Conservation (phyloP, 2,797 vertebrate species). For the Halcyon smyrnensis region DNA sequence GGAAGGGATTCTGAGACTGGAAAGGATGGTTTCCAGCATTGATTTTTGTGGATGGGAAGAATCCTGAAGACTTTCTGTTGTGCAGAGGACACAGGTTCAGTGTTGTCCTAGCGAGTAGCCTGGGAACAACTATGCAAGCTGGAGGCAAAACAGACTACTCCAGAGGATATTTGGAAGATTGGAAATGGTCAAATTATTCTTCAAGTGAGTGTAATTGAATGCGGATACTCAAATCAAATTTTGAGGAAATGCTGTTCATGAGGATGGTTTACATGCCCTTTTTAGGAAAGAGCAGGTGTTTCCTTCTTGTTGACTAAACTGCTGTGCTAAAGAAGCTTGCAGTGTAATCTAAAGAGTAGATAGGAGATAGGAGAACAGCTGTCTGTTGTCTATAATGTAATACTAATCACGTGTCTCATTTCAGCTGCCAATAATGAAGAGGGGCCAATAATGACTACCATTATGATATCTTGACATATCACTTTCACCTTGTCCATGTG, state of each 20-base stretch:
- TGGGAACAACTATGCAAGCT: background rate
- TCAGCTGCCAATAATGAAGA: background rate
- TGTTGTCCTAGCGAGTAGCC: background rate
- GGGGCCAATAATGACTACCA: background rate
- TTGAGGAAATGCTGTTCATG: background rate
- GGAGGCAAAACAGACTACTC: background rate
- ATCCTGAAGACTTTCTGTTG: background rate
- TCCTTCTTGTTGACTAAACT: background rate
- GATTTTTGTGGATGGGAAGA: background rate
- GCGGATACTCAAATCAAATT: background rate
- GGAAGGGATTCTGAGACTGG: background rate
- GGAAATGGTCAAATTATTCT: background rate
- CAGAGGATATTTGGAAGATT: background rate
- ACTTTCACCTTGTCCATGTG: background rate
- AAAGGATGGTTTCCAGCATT: background rate
- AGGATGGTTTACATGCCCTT: background rate
- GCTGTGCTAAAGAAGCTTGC: background rate
- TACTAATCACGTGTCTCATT: background rate
- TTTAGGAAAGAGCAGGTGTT: background rate
- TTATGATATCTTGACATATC: background rate
- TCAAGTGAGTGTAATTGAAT: slow-evolving; percentile 26
- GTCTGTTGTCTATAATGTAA: background rate
- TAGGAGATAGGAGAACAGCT: background rate
- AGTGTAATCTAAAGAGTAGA: background rate
- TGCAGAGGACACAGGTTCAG: background rate